Conservation (phyloP, 2,113 vertebrate species). For the Muscicapa adusta region DNA sequence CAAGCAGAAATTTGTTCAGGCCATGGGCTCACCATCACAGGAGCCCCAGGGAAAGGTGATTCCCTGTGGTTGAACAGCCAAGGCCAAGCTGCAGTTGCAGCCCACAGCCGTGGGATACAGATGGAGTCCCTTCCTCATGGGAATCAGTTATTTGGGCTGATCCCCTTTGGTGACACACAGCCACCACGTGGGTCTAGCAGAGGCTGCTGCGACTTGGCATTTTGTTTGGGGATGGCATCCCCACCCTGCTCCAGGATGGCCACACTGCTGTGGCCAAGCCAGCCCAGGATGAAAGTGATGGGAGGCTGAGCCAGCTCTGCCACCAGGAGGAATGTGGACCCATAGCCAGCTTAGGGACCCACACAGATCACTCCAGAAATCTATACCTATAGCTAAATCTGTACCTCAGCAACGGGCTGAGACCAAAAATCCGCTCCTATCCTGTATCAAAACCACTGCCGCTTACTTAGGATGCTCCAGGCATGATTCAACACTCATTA, state of each 20-base stretch:
- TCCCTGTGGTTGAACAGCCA: background rate
- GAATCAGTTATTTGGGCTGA: background rate
- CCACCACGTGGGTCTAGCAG: background rate
- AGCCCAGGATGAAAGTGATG: background rate
- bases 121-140: background rate
- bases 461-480: background rate
- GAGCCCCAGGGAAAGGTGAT: background rate
- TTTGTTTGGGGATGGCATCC: background rate
- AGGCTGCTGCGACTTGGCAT: background rate
- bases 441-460: background rate
- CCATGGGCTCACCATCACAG: fast-evolving
- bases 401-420: background rate
- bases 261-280: background rate
- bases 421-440: background rate
- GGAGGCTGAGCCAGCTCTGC: background rate
- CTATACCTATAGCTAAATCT: background rate
- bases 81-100: background rate
- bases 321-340: background rate
- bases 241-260: background rate
- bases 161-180: background rate
- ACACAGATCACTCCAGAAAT: background rate
- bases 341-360: background rate
- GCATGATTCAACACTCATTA: slow-evolving; percentile 33
- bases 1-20: background rate
- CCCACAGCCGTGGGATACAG: background rate